Percentiles rank a stretch among this genome's conserved stretches.
These are phyloP conservation scores for Alfaro cultratus DNA, from an alignment of 2,797 vertebrate species.

Conservation along the genomic window DNA sequence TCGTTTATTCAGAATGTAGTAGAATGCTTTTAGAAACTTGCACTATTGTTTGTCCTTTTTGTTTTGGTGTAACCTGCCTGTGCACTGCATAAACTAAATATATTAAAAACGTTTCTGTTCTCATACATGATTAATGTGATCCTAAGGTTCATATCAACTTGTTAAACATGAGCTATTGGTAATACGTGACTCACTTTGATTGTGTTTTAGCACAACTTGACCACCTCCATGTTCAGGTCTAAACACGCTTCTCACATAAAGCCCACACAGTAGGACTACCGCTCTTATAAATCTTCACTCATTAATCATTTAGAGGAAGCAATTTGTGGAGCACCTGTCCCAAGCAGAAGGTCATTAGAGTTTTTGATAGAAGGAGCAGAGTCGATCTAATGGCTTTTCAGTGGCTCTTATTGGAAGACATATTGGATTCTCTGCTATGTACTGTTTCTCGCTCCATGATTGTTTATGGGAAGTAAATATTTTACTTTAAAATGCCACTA, in stretches of 20 bases:
- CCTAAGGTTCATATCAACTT: background rate
- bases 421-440: constrained; percentile 74
- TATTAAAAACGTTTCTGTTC: background rate
- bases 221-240: background rate
- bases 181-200: background rate
- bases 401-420: constrained; percentile 77
- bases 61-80: background rate
- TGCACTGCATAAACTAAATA: background rate
- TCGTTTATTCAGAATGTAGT: background rate
- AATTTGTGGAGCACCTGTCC: constrained; percentile 83
- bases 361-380: constrained; percentile 71
- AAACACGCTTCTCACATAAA: constrained; percentile 11
- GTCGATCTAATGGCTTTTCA: constrained; percentile 75
- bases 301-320: constrained; percentile 84
- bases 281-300: constrained; percentile 71
- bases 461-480: constrained; percentile 34
- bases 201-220: background rate
- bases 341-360: constrained; percentile 77
- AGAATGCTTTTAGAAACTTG: background rate
- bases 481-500: constrained; percentile 13
- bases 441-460: constrained; percentile 49
- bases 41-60: background rate
- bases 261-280: constrained; percentile 32
- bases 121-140: background rate
- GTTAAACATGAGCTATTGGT: background rate